Evolutionary conservation across 2,113 vertebrate species (phyloP), one percentile per base, ranked within the genome.

Genomic region (Pyrgilauda ruficollis): DNA sequence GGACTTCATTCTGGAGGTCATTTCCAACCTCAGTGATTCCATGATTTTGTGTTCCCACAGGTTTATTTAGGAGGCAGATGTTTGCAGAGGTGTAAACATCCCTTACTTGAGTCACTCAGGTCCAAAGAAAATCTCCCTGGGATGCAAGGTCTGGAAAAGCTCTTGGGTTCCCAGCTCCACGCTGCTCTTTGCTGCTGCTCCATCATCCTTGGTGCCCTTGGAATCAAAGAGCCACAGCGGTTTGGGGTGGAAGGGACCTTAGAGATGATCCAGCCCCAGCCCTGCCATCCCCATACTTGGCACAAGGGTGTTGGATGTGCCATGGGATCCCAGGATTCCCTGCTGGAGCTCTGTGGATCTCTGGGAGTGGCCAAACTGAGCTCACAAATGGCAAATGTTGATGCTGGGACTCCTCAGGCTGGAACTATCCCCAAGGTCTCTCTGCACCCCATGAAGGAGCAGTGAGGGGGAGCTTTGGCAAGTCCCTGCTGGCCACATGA

Each of bases 401-500:
- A 2, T 44, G 13, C 24, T 67, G 70, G 52, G 43, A 31, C 35
- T 74, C 31, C 53, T 33, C 50, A 11, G 8, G 12, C 19, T 75
- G 43, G 46, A 50, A 37, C 63, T 21, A 14, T 26, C 43, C 44
- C 66, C 33, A 20, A 8, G 18, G 58, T 35, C 23, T 68, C 81
- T 77, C 64, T 74, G 55, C 41, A 31, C 12, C 2, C 23, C 31
- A 15, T 0, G 4, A 26, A n/a, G 1, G 11, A 67, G 27, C 17
- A 23, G 9, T 15, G 35, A 2, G 30, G 52, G 28, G 44, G 33
- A 44, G 50, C 16, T 80, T 53, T 21, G 59, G 12, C 33, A 56
- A 80, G 15, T 67, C 44, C 6, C 6, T 33, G 3, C 28, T 52
- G 58, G 41, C 53, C 26, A 1, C 20, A 13, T 0, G 0, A 13